Percentiles rank a stretch among this genome's conserved stretches.
phyloP scores from a whole-genome alignment of 2,888 invertebrate genomes.

The Zygaena filipendulae region DNA sequence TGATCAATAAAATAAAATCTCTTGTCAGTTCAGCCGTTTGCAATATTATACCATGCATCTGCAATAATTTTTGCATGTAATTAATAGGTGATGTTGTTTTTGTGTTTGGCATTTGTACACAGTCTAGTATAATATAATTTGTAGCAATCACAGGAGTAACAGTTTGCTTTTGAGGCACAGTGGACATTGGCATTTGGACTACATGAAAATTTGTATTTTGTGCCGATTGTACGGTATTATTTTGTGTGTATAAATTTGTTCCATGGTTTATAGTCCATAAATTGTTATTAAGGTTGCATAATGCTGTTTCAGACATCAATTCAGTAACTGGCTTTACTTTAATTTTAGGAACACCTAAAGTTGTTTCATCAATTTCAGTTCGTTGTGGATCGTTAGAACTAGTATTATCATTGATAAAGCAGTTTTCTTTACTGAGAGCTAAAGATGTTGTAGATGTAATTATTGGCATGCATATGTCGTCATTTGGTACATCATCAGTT shows the following conservation, averaged over 20 bases:
- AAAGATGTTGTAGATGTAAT: conserved; percentile 42
- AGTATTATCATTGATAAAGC: not conserved
- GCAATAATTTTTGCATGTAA: conserved; percentile 37
- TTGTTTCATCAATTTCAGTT: not conserved
- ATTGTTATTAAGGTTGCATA: conserved; percentile 19
- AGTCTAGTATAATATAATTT: conserved; percentile 27
- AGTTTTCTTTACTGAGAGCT: conserved; percentile 18
- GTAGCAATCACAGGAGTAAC: not conserved
- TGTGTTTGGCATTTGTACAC: conserved; percentile 40
- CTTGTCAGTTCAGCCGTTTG: conserved; percentile 18
- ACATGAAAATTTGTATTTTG: too few relatives aligned
- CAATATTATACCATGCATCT: conserved; percentile 32
- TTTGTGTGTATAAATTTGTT: too few relatives aligned
- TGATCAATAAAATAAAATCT: conserved; percentile 32
- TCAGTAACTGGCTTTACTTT: conserved; percentile 51
- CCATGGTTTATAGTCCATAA: conserved; percentile 6
- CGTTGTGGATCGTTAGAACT: too few relatives aligned
- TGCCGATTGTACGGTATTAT: too few relatives aligned
- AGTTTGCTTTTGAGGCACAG: not conserved
- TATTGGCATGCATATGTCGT: conserved; percentile 31
- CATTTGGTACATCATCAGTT: conserved; percentile 1
- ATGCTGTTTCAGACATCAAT: conserved; percentile 34
- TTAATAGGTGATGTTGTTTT: conserved; percentile 38
- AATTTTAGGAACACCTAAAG: conserved; percentile 29
- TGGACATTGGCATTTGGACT: conserved; percentile 3